A percentile compares a stretch with the other conserved stretches of the same genome.
phyloP scores from a whole-genome alignment of 2,113 vertebrate genomes.

The Sylvilagus bachmani region DNA sequence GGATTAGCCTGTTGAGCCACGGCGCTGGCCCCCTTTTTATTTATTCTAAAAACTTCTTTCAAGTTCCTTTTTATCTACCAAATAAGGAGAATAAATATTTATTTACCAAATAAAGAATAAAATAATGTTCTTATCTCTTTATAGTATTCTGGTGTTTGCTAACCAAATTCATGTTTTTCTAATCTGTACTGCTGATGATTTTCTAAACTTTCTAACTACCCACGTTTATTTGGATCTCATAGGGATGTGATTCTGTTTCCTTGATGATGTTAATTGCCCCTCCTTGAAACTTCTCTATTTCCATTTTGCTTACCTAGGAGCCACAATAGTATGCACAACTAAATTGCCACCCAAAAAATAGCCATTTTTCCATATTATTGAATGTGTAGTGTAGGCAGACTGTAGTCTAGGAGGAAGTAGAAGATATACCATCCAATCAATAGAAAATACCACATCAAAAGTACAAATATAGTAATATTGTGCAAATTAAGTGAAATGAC shows the following conservation, averaged over 20 bases:
- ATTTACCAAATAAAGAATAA: too few species aligned
- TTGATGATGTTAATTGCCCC: not conserved
- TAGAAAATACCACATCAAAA: not conserved
- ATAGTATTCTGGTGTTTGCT: not conserved
- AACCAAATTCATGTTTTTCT: not conserved
- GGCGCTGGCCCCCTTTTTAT: too few species aligned
- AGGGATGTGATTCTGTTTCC: not conserved
- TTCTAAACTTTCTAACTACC: slow-evolving; percentile 20
- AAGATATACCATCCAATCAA: not conserved
- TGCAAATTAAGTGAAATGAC: not conserved
- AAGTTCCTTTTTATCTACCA: not conserved
- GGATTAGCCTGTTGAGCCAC: too few species aligned
- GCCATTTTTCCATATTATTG: not conserved
- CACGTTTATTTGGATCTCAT: slow-evolving; percentile 6
- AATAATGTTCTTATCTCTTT: not conserved
- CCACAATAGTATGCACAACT: not conserved
- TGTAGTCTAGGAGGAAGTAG: not conserved
- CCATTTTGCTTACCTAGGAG: slow-evolving; percentile 44
- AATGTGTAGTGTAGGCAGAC: not conserved
- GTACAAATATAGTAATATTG: not conserved
- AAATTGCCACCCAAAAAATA: not conserved
- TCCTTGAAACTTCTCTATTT: not conserved
- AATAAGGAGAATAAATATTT: too few species aligned
- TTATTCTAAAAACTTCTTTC: not conserved
- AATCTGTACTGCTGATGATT: not conserved